Conservation (phyloP, 2,888 invertebrate genomes). For the Anthoptus insignis region DNA sequence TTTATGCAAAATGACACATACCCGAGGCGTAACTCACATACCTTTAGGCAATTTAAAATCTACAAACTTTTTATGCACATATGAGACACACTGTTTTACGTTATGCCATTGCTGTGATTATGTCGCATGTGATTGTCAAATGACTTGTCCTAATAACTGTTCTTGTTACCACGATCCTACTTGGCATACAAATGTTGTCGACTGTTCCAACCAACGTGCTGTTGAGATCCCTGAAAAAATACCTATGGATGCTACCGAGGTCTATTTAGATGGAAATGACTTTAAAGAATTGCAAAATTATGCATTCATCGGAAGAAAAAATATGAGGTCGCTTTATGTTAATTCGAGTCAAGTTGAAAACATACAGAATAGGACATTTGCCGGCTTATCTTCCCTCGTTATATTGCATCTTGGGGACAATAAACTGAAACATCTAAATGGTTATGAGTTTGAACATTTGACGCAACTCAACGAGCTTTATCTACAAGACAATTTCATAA, state of each 20-base stretch:
- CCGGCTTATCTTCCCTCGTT: conserved; percentile 93
- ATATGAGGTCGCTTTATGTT: conserved; percentile 94
- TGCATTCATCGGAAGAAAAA: conserved; percentile 96
- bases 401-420: conserved; percentile 95
- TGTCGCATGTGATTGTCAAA: conserved; percentile 98
- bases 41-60: conserved; percentile 91
- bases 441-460: conserved; percentile 95
- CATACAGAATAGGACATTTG: conserved; percentile 96
- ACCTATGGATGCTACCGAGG: conserved; percentile 98
- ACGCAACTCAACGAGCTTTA: conserved; percentile 93
- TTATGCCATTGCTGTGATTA: conserved; percentile 98
- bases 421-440: conserved; percentile 91
- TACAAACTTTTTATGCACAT: conserved; percentile 96
- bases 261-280: conserved; percentile 97
- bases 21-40: conserved; percentile 92
- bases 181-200: conserved; percentile 97
- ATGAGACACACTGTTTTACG: conserved; percentile 97
- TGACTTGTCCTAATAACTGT: conserved; percentile 98
- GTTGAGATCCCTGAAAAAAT: conserved; percentile 93
- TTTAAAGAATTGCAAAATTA: conserved; percentile 95
- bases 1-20: conserved; percentile 95
- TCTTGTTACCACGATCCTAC: conserved; percentile 98
- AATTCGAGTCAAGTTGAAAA: conserved; percentile 94
- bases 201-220: conserved; percentile 94
- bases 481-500: conserved; percentile 94